Percentiles rank a stretch among this genome's conserved stretches.
These are phyloP conservation scores for Calypte anna DNA, from an alignment of 2,113 vertebrate species.

Conservation along the genomic window DNA sequence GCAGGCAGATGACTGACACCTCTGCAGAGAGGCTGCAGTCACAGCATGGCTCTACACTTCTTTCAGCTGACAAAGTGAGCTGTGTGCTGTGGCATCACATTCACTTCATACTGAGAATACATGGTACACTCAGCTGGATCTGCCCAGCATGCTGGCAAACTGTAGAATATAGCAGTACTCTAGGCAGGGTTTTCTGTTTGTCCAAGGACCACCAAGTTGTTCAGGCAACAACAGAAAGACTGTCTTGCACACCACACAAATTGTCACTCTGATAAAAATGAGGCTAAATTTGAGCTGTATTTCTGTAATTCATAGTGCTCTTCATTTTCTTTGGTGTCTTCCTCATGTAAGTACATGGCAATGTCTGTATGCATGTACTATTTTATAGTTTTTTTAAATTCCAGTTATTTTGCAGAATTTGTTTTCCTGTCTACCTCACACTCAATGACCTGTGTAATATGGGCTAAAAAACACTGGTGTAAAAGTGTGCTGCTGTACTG, in stretches of 20 bases:
- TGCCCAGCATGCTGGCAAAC: neutral
- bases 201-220: neutral
- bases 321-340: neutral
- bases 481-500: neutral
- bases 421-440: neutral
- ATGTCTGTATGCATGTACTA: neutral
- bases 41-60: accelerated
- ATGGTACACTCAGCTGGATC: neutral
- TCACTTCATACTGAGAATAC: neutral
- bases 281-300: neutral
- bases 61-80: neutral
- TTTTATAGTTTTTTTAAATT: neutral
- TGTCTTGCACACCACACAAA: neutral
- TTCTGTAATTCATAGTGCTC: neutral
- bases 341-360: neutral
- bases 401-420: neutral
- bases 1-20: neutral
- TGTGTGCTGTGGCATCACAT: neutral
- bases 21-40: neutral
- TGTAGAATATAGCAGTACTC: neutral
- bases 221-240: neutral
- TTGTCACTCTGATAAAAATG: neutral
- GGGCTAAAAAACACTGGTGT: neutral
- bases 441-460: neutral
- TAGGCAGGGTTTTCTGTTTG: neutral